A percentile compares a stretch with the other conserved stretches of the same genome.
Evolutionary conservation across 2,888 invertebrate species (phyloP).

Genomic region (Gibbula magus): DNA sequence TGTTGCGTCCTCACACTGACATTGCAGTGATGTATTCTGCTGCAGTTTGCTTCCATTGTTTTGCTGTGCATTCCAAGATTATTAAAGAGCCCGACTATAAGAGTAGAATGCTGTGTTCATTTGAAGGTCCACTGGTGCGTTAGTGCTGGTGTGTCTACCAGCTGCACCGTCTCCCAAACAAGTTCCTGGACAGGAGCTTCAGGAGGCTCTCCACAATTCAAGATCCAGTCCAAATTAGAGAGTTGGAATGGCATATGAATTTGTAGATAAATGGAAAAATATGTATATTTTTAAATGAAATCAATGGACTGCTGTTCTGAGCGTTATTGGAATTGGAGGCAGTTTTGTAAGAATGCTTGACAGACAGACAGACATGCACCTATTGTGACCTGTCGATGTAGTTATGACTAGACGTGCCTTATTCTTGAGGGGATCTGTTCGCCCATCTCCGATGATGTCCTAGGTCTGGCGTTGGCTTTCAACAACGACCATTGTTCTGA

Average conservation of each 20-base stretch:
- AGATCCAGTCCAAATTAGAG: no score
- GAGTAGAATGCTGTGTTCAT: slow-evolving; percentile 7
- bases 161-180: not conserved
- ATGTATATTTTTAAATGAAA: not conserved
- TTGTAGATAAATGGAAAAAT: not conserved
- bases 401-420: slow-evolving; percentile 10
- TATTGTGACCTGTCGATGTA: not conserved
- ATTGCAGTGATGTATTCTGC: slow-evolving; percentile 14
- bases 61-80: slow-evolving; percentile 28
- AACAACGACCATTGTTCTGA: no score
- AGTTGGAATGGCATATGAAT: not conserved
- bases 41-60: slow-evolving; percentile 22
- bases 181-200: not conserved
- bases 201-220: no score
- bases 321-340: no score
- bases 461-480: no score
- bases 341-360: no score
- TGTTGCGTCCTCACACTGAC: slow-evolving; percentile 20
- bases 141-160: not conserved
- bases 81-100: not conserved
- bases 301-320: not conserved
- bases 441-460: no score
- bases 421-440: not conserved
- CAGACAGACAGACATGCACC: no score
- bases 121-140: slow-evolving; percentile 2